A percentile compares a stretch with the other conserved stretches of the same genome.
These are phyloP conservation scores for Macaria liturata DNA, from an alignment of 2,888 invertebrate genomes.

Conservation along the genomic window DNA sequence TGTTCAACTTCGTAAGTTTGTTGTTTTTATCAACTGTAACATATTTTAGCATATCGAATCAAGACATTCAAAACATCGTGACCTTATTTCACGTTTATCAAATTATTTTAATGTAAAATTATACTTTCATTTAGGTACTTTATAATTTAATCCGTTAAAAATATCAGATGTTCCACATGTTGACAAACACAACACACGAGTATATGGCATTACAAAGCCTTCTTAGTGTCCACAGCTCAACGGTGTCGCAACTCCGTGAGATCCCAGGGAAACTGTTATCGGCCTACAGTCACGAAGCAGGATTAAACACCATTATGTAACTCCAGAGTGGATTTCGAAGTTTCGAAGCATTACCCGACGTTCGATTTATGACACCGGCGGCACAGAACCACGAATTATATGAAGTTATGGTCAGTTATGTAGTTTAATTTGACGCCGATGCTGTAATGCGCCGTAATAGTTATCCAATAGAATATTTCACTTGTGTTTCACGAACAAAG, in stretches of 20 bases:
- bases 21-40: too few relatives aligned
- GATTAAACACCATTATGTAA: conserved; percentile 63
- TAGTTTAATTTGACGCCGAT: conserved; percentile 19
- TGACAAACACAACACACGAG: too few relatives aligned
- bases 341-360: conserved; percentile 59
- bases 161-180: too few relatives aligned
- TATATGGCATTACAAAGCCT: too few relatives aligned
- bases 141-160: too few relatives aligned
- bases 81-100: too few relatives aligned
- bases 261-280: conserved; percentile 38
- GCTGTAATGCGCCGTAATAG: conserved; percentile 22
- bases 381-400: conserved; percentile 40
- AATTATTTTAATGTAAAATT: too few relatives aligned
- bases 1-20: too few relatives aligned
- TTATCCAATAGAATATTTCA: conserved; percentile 25
- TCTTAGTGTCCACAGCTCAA: conserved; percentile 2
- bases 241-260: conserved; percentile 17
- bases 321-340: conserved; percentile 52
- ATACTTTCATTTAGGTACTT: too few relatives aligned
- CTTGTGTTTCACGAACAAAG: conserved; percentile 13
- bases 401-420: conserved; percentile 23
- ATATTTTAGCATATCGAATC: too few relatives aligned
- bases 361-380: conserved; percentile 62
- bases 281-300: conserved; percentile 66
- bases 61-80: too few relatives aligned